Conservation (phyloP, 2,797 vertebrate species). For the Sebastes nivosus region DNA sequence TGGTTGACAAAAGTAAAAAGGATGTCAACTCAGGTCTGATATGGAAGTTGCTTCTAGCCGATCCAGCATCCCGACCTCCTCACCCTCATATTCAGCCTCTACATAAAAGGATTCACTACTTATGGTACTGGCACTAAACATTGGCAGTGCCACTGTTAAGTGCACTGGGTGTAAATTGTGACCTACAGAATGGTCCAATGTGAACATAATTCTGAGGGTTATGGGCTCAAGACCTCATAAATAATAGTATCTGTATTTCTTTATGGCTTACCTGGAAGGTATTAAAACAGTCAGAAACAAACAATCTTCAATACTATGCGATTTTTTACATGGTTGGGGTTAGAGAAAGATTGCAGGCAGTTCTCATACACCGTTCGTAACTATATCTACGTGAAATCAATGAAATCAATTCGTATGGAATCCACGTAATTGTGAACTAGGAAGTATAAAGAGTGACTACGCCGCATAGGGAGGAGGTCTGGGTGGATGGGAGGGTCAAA, state of each 20-base stretch:
- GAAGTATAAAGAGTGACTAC: too few relatives aligned
- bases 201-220: background rate
- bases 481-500: too few relatives aligned
- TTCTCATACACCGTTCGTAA: too few relatives aligned
- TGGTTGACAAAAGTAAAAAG: background rate
- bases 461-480: too few relatives aligned
- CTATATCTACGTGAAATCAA: too few relatives aligned
- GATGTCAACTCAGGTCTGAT: background rate
- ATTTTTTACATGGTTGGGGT: background rate
- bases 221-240: background rate
- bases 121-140: background rate
- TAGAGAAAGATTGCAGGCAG: too few relatives aligned
- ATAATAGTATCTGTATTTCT: background rate
- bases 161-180: background rate
- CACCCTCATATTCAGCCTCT: background rate
- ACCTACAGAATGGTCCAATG: background rate
- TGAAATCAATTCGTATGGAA: too few relatives aligned
- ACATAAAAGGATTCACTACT: background rate
- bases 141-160: too few relatives aligned
- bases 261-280: background rate
- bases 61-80: background rate
- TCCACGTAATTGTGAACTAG: too few relatives aligned
- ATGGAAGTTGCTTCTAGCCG: too few relatives aligned
- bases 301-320: accelerated
- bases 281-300: background rate